Percentiles rank a stretch among this genome's conserved stretches.
Evolutionary conservation across 2,797 vertebrate species (phyloP).

Genomic region (Acropternis orthonyx): DNA sequence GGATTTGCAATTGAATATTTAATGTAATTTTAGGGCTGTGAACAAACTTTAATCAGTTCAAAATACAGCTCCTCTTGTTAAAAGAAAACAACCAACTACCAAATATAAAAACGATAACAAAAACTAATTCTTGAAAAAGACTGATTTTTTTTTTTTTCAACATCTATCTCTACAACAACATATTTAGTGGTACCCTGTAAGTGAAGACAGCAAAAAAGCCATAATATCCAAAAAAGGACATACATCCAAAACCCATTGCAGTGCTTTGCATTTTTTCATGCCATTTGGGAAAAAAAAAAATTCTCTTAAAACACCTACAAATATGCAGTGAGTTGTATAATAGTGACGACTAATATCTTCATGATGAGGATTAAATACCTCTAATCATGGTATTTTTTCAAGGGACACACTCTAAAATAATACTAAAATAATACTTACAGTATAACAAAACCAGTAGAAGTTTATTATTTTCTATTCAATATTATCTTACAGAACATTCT

Average conservation of each 20-base stretch:
- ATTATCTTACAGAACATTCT: neutral
- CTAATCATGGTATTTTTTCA: neutral
- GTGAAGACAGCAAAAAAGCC: neutral
- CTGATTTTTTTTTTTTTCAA: neutral
- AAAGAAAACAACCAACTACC: neutral
- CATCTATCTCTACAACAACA: neutral
- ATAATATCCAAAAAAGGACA: neutral
- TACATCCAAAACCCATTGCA: fast-evolving
- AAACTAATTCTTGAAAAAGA: neutral
- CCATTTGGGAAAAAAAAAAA: neutral
- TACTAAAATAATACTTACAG: neutral
- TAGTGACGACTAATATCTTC: neutral
- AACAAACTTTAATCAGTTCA: neutral
- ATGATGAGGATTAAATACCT: neutral
- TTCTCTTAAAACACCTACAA: neutral
- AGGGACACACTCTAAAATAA: neutral
- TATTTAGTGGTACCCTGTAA: neutral
- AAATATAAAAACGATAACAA: neutral
- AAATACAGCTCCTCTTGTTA: neutral
- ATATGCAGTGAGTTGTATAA: fast-evolving
- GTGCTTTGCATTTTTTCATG: neutral
- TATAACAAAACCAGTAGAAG: neutral
- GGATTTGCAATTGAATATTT: conserved; percentile 19
- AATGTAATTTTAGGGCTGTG: neutral
- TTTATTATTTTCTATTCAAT: neutral